Conservation (phyloP, 1,140 invertebrate species). For the Aphaenogaster floridana region DNA sequence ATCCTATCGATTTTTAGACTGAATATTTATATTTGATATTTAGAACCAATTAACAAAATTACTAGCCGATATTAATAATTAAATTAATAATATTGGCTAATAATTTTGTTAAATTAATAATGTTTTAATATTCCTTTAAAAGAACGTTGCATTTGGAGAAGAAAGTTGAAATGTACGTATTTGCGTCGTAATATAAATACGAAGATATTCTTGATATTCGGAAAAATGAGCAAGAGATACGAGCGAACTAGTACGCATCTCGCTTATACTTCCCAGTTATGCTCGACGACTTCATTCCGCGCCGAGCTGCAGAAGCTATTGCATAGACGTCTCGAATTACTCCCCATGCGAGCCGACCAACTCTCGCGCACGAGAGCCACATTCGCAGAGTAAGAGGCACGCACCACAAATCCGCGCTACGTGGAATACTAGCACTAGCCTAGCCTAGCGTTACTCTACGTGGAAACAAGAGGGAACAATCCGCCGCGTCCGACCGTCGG, state of each 20-base stretch:
- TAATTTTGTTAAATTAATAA: too few species aligned
- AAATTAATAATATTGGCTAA: too few species aligned
- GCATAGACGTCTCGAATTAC: slow-evolving; percentile 39
- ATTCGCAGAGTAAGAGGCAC: slow-evolving; percentile 47
- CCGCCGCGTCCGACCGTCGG: neutral
- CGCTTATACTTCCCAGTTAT: slow-evolving; percentile 53
- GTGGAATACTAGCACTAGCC: slow-evolving; percentile 42
- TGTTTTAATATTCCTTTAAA: too few species aligned
- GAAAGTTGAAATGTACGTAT: neutral
- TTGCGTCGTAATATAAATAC: neutral
- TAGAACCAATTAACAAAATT: neutral
- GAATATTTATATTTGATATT: neutral
- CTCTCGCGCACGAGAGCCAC: slow-evolving; percentile 12
- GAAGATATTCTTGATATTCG: neutral
- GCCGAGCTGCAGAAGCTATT: slow-evolving; percentile 48
- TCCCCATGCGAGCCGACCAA: slow-evolving; percentile 33
- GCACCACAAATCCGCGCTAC: slow-evolving; percentile 60
- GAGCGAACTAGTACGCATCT: slow-evolving; percentile 19
- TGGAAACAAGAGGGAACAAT: slow-evolving; percentile 35
- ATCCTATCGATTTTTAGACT: neutral
- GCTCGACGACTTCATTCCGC: slow-evolving; percentile 47
- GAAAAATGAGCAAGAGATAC: slow-evolving; percentile 18
- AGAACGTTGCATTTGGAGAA: neutral
- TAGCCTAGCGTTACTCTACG: neutral
- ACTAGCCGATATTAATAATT: neutral